phyloP scores from a whole-genome alignment of 2,888 invertebrate genomes.

The Portevinia maculata region DNA sequence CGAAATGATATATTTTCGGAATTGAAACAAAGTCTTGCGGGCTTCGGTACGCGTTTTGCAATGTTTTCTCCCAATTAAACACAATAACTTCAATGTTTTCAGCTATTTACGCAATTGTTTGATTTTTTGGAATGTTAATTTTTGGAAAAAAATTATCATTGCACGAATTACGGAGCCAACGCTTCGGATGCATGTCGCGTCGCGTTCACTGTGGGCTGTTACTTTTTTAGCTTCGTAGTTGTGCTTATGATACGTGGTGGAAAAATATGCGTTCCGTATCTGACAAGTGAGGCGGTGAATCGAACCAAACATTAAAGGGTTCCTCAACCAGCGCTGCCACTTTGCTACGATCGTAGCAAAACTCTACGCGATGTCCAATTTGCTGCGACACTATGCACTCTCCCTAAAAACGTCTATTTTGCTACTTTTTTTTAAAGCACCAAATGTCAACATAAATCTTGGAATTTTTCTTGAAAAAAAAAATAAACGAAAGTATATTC shows the following conservation, averaged over 20 bases:
- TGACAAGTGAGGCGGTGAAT: constrained; percentile 24
- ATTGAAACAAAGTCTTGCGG: constrained; percentile 46
- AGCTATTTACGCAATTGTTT: constrained; percentile 11
- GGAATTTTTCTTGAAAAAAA: too few relatives aligned
- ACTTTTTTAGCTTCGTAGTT: constrained; percentile 38
- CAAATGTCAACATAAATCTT: too few relatives aligned
- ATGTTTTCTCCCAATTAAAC: constrained; percentile 25
- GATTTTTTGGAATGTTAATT: constrained; percentile 19
- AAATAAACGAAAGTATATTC: too few relatives aligned
- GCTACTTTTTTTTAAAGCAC: too few relatives aligned
- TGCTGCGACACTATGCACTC: too few relatives aligned
- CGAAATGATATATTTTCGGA: constrained; percentile 44
- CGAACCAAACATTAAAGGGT: neutral
- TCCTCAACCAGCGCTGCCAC: neutral
- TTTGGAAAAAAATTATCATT: constrained; percentile 34
- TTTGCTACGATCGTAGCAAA: too few relatives aligned
- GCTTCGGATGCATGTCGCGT: constrained; percentile 70
- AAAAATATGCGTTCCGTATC: constrained; percentile 17
- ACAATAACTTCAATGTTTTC: constrained; percentile 37
- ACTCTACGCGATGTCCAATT: too few relatives aligned
- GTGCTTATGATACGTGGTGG: constrained; percentile 27
- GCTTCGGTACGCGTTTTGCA: constrained; percentile 43
- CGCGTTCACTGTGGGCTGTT: constrained; percentile 60
- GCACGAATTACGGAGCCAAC: constrained; percentile 53
- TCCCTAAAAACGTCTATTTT: too few relatives aligned